Evolutionary conservation across 2,113 vertebrate genomes (phyloP), one percentile per base, ranked within the genome.

Genomic region (Gorsachius goisagi): DNA sequence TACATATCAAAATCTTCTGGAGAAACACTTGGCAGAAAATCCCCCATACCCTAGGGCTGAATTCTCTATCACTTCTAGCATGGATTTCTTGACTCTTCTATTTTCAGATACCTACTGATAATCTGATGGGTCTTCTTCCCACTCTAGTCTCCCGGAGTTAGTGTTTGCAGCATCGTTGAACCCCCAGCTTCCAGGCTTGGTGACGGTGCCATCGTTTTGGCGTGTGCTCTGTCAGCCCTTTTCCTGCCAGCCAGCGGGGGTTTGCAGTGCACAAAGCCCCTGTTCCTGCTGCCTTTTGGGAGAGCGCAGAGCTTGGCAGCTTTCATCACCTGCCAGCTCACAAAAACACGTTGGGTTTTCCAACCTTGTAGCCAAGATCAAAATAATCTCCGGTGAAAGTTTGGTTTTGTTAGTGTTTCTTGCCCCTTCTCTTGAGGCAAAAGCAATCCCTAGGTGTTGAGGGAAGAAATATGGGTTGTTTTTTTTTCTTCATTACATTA

Each of bases 281-380:
- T 17, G 24, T 18, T 96, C 55, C 73, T 0, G 0, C 50, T 83
- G 56, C 80, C 49, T 2, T 1, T 75, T 0, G 9, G 69, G 67
- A 91, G 22, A 62, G 72, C 27, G 20, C 45, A 33, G 80, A 76
- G 33, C 68, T 59, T 71, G 41, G 81, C 17, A 8, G 63, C 79
- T 85, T 95, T 94, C 27, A 83, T 96, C 88, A 56, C 79, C 82
- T 95, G 69, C 89, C 89, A 90, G 81, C 81, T 96, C 67, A 47
- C 91, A 86, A 74, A 84, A 95, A 39, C 79, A 63, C 1, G 0
- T 50, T 59, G 63, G 11, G 33, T 69, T 95, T 95, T 92, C 85
- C 60, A 89, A 1, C 39, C 69, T 50, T 60, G 47, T 47, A 82
- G 75, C 47, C 76, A 79, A 77, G 53, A 89, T 92, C 37, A 68